phyloP scores from a whole-genome alignment of 2,113 vertebrate genomes.

The Rhinogobius similis region DNA sequence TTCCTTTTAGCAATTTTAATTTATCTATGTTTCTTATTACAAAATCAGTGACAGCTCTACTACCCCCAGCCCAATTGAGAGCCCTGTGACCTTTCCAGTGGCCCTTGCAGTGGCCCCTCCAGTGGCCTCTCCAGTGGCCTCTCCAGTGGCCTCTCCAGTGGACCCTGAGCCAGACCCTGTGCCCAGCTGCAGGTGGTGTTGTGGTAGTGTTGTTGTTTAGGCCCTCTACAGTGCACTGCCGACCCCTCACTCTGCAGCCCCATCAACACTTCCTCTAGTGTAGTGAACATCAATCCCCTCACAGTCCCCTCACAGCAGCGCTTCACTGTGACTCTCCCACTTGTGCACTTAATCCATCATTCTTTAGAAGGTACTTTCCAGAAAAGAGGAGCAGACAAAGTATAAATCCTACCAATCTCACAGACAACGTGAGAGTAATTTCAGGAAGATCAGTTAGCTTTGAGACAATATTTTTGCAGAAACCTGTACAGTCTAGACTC shows the following conservation, averaged over 20 bases:
- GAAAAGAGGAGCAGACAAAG: slow-evolving; percentile 46
- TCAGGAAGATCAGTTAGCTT: neutral
- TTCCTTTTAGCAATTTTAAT: slow-evolving; percentile 19
- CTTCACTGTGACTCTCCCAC: slow-evolving; percentile 11
- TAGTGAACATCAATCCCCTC: neutral
- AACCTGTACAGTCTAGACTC: too few species aligned
- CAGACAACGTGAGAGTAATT: neutral
- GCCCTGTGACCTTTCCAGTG: slow-evolving; percentile 52
- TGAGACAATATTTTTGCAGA: neutral
- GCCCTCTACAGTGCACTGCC: slow-evolving; percentile 31
- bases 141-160: slow-evolving; percentile 42
- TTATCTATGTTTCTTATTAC: slow-evolving; percentile 45
- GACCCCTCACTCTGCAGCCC: slow-evolving; percentile 44
- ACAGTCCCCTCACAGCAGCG: slow-evolving; percentile 3
- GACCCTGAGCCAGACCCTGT: slow-evolving; percentile 65
- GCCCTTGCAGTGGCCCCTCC: slow-evolving; percentile 38
- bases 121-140: slow-evolving; percentile 33
- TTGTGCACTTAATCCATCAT: slow-evolving; percentile 18
- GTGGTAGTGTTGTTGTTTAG: too few species aligned
- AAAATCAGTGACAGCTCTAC: slow-evolving; percentile 68
- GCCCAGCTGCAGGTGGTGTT: slow-evolving; percentile 71
- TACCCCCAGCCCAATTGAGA: slow-evolving; percentile 68
- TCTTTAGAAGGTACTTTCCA: slow-evolving; percentile 32
- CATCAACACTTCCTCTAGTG: slow-evolving; percentile 17
- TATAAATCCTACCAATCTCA: neutral